Conservation (phyloP, 2,113 vertebrate species). For the Numida meleagris region DNA sequence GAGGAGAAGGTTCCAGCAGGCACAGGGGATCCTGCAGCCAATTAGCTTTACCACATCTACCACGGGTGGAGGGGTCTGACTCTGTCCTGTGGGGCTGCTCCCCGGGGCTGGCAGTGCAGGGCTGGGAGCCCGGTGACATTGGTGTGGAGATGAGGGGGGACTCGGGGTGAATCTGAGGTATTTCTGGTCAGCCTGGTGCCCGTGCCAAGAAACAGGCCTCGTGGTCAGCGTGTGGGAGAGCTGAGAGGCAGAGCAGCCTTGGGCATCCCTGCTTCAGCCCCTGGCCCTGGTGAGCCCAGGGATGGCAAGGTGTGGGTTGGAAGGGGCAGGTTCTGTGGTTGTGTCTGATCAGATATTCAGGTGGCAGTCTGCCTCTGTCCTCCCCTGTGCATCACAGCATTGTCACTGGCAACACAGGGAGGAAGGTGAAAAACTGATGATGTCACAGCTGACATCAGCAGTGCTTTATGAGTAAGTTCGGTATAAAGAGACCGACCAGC, state of each 20-base stretch:
- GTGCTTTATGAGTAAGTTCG: neutral
- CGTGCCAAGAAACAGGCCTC: neutral
- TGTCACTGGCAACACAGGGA: neutral
- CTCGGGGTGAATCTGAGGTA: neutral
- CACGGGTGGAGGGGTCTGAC: neutral
- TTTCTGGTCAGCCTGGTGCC: neutral
- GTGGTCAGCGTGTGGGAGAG: fast-evolving
- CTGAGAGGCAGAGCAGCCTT: fast-evolving
- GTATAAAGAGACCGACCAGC: neutral
- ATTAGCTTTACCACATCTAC: neutral
- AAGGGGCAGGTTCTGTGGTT: fast-evolving
- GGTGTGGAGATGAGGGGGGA: neutral
- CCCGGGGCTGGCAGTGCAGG: neutral
- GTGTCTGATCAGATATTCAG: fast-evolving
- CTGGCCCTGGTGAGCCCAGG: neutral
- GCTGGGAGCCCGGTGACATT: neutral
- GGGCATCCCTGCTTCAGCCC: neutral
- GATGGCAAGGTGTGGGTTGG: neutral
- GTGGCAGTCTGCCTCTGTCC: neutral
- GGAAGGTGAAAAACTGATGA: neutral
- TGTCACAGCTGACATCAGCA: neutral
- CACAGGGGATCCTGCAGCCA: neutral
- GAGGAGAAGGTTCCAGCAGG: constrained; percentile 17
- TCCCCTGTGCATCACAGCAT: neutral
- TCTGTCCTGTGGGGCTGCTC: neutral